A percentile compares a stretch with the other conserved stretches of the same genome.
These are phyloP conservation scores for Epinotia bilunana DNA, from an alignment of 2,888 invertebrate species.

Conservation along the genomic window DNA sequence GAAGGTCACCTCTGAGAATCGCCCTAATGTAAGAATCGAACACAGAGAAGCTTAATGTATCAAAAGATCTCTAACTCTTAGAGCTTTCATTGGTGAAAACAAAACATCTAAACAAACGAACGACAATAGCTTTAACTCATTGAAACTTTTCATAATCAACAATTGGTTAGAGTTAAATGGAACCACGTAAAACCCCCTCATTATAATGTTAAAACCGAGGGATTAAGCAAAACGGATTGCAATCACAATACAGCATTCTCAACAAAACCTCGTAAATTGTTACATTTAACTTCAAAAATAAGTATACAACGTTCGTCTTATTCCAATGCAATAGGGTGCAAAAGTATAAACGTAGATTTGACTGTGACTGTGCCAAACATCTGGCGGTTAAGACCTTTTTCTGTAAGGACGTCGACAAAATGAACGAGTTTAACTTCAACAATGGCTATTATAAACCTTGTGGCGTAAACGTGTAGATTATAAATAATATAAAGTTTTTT, in stretches of 20 bases:
- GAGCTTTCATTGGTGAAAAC: not conserved
- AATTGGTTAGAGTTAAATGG: not conserved
- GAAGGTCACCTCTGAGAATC: too few relatives aligned
- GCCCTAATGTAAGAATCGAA: too few relatives aligned
- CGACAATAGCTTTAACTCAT: not conserved
- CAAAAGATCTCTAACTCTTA: not conserved
- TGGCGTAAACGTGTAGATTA: constrained; percentile 19
- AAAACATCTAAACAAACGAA: not conserved
- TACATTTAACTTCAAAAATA: not conserved
- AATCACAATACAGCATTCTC: constrained; percentile 7
- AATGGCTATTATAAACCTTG: constrained; percentile 34
- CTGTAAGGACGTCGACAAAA: not conserved
- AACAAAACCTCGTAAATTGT: not conserved
- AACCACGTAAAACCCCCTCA: not conserved
- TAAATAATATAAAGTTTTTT: constrained; percentile 27
- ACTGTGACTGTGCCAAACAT: not conserved
- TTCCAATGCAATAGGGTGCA: not conserved
- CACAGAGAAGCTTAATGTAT: too few relatives aligned
- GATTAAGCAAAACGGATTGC: constrained; percentile 9
- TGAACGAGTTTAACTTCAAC: constrained; percentile 28
- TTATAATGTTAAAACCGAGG: constrained; percentile 13
- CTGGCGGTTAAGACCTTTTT: not conserved
- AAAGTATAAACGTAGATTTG: not conserved
- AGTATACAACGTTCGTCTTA: not conserved
- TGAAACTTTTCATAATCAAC: constrained; percentile 3